These are phyloP conservation scores for Hydra vulgaris DNA, from an alignment of 30 jellyfish, hydroid and myxozoan genomes.

Conservation along the genomic window DNA sequence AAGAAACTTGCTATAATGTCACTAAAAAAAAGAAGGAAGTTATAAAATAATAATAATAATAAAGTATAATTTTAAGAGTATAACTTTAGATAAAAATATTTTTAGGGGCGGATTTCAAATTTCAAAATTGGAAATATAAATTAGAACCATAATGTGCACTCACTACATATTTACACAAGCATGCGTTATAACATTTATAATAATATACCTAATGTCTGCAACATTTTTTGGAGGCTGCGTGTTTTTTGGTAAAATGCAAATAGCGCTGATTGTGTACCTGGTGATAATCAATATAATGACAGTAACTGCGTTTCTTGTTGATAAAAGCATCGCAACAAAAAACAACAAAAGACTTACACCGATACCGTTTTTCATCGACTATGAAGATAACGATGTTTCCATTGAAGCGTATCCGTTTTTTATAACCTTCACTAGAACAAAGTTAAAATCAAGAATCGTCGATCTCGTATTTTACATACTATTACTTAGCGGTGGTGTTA, in stretches of 20 bases:
- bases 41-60: no score
- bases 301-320: slow-evolving; percentile 7
- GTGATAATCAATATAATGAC: slow-evolving; percentile 11
- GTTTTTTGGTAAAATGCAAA: slow-evolving; percentile 21
- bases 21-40: no score
- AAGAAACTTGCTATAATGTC: no score
- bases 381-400: slow-evolving; percentile 24
- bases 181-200: not conserved
- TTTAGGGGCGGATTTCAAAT: no score
- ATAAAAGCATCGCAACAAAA: slow-evolving; percentile 14
- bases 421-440: not conserved
- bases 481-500: slow-evolving; percentile 13
- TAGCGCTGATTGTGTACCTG: slow-evolving; percentile 21
- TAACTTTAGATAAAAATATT: no score
- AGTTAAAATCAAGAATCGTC: slow-evolving; percentile 9
- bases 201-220: slow-evolving; percentile 18
- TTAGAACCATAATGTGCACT: slow-evolving; percentile 11
- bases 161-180: slow-evolving; percentile 4
- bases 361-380: slow-evolving; percentile 20
- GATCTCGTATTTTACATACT: slow-evolving; percentile 14
- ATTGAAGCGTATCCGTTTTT: slow-evolving; percentile 3
- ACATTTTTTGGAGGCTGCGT: slow-evolving; percentile 42
- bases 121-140: no score
- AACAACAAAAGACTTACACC: not conserved
- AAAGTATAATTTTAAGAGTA: no score